Base-by-base conservation (phyloP, 2,113 vertebrate species). In the Psittacula cyanocephala region DNA sequence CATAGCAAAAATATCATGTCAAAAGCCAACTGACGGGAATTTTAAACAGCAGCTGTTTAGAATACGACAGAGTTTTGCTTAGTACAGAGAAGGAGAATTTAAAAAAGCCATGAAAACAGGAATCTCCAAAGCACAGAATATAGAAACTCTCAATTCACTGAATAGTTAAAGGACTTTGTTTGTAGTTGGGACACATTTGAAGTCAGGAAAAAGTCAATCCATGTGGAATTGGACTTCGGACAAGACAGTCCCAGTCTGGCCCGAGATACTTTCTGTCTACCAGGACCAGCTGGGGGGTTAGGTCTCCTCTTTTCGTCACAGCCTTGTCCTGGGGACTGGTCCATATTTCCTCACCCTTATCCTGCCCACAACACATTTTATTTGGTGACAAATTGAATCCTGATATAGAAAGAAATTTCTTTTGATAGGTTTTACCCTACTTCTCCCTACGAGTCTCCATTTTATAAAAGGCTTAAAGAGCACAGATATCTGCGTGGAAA, bases 31-130 rank as follows among this genome's bases (percentile, higher is more conserved):
- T 3, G 64, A 39, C 9, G 75, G 64, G 65, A 84, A 92, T 94
- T 79, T 79, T 52, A 77, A 95, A 65, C 39, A 41, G 70, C 81
- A 64, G 70, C 84, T 89, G 35, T 67, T 82, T 41, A 50, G 92
- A 91, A 86, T 20, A 65, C 43, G 81, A n/a, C 9, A 10, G 59
- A 37, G 18, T 69, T 84, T 35, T 71, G 39, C 68, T 85, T 33
- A 31, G 23, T 29, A 35, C 2, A 8, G 60, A 78, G 70, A 78
- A 91, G 1, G 20, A 76, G 57, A 55, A 43, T 79, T 76, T 60
- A n/a, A 72, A 95, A 35, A 91, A 89, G 35, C 37, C 7, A 3
- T 47, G 52, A 57, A 67, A 18, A 1, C 17, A 71, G 47, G 13
- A 74, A 53, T 18, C 8, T 84, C 41, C 33, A 52, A 72, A 86